phyloP scores from a whole-genome alignment of 2,113 vertebrate species.

The Ramphastos sulfuratus region DNA sequence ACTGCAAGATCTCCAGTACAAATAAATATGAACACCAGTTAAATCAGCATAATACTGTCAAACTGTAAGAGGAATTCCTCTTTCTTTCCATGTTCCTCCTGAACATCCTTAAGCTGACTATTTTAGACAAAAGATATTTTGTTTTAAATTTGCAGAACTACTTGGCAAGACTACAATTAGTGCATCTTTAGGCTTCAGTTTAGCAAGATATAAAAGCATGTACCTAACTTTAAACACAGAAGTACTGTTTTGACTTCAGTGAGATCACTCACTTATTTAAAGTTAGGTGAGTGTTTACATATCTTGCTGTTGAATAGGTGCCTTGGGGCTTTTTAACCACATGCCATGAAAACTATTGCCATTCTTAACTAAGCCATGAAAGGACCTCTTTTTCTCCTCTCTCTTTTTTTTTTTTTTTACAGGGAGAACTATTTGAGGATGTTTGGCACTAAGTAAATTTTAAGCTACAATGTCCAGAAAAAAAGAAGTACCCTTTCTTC shows the following conservation, averaged over 20 bases:
- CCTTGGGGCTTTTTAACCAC: background rate
- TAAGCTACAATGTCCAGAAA: background rate
- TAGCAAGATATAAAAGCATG: background rate
- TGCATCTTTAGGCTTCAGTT: background rate
- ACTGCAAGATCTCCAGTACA: constrained; percentile 26
- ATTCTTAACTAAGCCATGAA: background rate
- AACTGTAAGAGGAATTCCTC: background rate
- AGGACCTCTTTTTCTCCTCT: background rate
- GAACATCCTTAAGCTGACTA: background rate
- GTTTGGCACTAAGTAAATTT: background rate
- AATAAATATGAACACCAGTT: background rate
- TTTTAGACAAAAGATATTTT: background rate
- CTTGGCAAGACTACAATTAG: background rate
- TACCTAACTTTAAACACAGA: background rate
- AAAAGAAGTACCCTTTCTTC: background rate
- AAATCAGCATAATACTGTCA: background rate
- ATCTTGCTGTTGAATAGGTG: background rate
- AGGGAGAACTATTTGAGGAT: background rate
- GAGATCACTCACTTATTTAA: background rate
- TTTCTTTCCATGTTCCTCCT: background rate
- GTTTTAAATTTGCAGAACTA: background rate
- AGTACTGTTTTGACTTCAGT: background rate
- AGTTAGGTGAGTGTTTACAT: background rate
- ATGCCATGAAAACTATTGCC: background rate
- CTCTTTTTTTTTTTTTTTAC: background rate